Percentiles rank a stretch among this genome's conserved stretches.
These are phyloP conservation scores for Tinea semifulvella DNA, from an alignment of 2,888 invertebrate genomes.

Conservation along the genomic window DNA sequence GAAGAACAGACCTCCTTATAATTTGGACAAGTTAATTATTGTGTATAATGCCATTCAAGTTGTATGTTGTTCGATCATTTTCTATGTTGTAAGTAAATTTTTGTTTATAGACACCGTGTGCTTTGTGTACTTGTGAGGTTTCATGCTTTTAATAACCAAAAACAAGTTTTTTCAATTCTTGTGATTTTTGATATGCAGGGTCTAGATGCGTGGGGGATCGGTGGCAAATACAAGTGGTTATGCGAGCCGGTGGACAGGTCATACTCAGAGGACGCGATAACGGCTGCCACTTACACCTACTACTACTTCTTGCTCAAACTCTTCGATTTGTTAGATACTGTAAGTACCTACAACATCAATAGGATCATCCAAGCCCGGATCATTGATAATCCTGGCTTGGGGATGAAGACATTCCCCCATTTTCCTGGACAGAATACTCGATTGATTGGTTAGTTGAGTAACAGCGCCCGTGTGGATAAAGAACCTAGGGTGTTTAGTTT, in stretches of 20 bases:
- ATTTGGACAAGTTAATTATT: slow-evolving; percentile 71
- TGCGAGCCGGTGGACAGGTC: slow-evolving; percentile 47
- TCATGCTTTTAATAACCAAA: too few relatives aligned
- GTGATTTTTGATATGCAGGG: slow-evolving; percentile 5
- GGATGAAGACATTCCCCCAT: too few relatives aligned
- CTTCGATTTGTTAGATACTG: slow-evolving; percentile 47
- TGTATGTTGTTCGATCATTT: slow-evolving; percentile 58
- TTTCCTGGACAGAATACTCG: too few relatives aligned
- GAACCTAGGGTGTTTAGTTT: too few relatives aligned
- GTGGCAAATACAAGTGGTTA: slow-evolving; percentile 44
- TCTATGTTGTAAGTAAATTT: slow-evolving; percentile 52
- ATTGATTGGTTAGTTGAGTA: too few relatives aligned
- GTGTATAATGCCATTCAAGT: slow-evolving; percentile 76
- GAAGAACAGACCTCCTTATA: slow-evolving; percentile 70
- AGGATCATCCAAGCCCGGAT: not conserved
- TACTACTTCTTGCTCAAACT: slow-evolving; percentile 39
- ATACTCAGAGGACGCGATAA: slow-evolving; percentile 24
- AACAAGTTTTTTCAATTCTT: too few relatives aligned
- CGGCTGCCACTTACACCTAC: slow-evolving; percentile 25
- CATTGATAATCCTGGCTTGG: too few relatives aligned
- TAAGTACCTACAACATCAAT: slow-evolving; percentile 25
- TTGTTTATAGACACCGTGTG: not conserved
- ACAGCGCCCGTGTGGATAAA: too few relatives aligned
- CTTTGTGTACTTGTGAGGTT: too few relatives aligned
- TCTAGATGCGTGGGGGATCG: slow-evolving; percentile 42